phyloP scores from a whole-genome alignment of 2,113 vertebrate species.

The Thermophis baileyi region DNA sequence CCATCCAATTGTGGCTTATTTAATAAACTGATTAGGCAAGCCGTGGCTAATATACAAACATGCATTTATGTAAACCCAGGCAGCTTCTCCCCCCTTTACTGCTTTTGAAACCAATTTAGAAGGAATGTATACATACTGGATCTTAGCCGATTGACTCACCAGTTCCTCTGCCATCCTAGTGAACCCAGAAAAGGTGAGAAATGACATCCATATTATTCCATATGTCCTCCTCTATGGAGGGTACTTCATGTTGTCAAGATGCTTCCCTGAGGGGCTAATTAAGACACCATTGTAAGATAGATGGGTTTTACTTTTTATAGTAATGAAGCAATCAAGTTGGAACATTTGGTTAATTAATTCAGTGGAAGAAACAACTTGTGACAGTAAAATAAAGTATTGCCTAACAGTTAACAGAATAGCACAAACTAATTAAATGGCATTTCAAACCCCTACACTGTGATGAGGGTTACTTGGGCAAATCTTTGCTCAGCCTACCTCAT shows the following conservation, averaged over 20 bases:
- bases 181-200: background rate
- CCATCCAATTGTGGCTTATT: background rate
- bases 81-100: background rate
- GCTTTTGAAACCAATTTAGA: background rate
- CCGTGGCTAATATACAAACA: background rate
- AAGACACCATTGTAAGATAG: background rate
- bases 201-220: background rate
- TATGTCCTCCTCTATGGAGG: background rate
- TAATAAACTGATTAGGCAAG: background rate
- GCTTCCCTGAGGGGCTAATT: constrained; percentile 1
- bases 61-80: background rate
- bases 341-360: background rate
- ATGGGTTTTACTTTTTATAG: background rate
- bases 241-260: background rate
- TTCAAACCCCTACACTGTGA: background rate
- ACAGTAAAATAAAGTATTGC: background rate
- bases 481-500: background rate
- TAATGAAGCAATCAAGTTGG: background rate
- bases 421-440: background rate
- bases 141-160: background rate
- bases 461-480: background rate
- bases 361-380: background rate
- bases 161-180: background rate
- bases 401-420: background rate
- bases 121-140: background rate